Evolutionary conservation across 2,888 invertebrate genomes (phyloP), one percentile per base, ranked within the genome.

Genomic region (Dinocampus coccinellae): DNA sequence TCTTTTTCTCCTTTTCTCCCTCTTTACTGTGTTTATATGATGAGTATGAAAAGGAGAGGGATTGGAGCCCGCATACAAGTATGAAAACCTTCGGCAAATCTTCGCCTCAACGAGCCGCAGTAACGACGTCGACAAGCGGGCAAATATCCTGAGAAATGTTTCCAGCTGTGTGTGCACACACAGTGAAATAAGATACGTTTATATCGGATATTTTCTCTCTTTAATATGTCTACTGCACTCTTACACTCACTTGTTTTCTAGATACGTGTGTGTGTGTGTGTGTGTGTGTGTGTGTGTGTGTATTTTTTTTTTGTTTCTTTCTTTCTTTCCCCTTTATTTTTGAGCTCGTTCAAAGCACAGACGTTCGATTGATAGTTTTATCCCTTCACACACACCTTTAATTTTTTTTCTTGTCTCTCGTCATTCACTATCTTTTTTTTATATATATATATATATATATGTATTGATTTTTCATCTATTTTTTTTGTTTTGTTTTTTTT

Each of bases 51-150:
- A n/a, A 0, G 61, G 16, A 24, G 24, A 34, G 42, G 22, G 36
- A 16, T 20, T 34, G 22, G 34, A 68, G 61, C 68, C 68, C 68
- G 68, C 68, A 68, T 68, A 61, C 52, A 58, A 58, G 60, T 33
- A 16, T 47, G 33, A 10, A 29, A 42, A 36, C 11, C 64, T 47
- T 47, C 60, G 47, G 47, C 9, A 63, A 60, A 68, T 61, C 60
- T 68, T 29, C 52, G 60, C 68, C 52, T 61, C 52, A 61, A 58
- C 34, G 60, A 61, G 52, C 61, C 36, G 9, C 68, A 47, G 68
- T 68, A 68, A 68, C 53, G 68, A 68, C 61, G 61, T 61, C 52
- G 68, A 68, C 68, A 34, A 68, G 60, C 68, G 68, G 61, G 61
- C 61, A 61, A 68, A 68, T 68, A 68, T 52, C 60, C 22, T 47